Evolutionary conservation across 2,888 invertebrate genomes (phyloP).

Genomic region (Dasysyrphus albostriatus): DNA sequence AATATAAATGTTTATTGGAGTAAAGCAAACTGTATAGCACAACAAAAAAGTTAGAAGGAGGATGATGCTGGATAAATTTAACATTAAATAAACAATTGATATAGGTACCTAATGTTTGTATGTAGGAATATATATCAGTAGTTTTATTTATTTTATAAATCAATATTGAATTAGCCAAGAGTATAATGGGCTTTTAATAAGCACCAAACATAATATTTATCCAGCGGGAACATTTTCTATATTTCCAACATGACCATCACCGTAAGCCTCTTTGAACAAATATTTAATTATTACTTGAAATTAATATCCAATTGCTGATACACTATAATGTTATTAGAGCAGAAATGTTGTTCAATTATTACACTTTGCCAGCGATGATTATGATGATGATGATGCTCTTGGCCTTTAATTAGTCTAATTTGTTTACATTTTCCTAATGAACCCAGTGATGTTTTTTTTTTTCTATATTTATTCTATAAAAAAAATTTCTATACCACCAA

Average conservation of each 20-base stretch:
- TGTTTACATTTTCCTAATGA: slow-evolving; percentile 36
- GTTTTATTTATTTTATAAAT: background rate
- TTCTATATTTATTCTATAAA: background rate
- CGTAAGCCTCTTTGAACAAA: slow-evolving; percentile 8
- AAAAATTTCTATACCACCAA: background rate
- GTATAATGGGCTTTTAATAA: slow-evolving; percentile 18
- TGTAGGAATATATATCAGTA: no score
- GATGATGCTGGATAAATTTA: slow-evolving; percentile 11
- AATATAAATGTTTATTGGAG: slow-evolving; percentile 29
- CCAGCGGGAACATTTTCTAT: background rate
- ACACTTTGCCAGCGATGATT: background rate
- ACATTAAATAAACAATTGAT: slow-evolving; percentile 26
- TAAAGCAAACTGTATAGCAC: background rate
- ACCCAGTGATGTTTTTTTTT: slow-evolving; percentile 7
- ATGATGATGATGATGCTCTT: slow-evolving; percentile 1
- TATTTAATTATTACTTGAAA: slow-evolving; percentile 38
- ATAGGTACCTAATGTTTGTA: no score
- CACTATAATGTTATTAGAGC: background rate
- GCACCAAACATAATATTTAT: slow-evolving; percentile 12
- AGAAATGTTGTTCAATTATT: slow-evolving; percentile 1
- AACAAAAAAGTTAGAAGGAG: background rate
- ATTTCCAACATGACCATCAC: background rate
- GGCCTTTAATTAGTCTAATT: slow-evolving; percentile 46
- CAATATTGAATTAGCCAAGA: slow-evolving; percentile 12
- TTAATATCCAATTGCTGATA: slow-evolving; percentile 26